A percentile compares a stretch with the other conserved stretches of the same genome.
Conservation (phyloP, 2,888 invertebrate species). For the Horisme vitalbata region DNA sequence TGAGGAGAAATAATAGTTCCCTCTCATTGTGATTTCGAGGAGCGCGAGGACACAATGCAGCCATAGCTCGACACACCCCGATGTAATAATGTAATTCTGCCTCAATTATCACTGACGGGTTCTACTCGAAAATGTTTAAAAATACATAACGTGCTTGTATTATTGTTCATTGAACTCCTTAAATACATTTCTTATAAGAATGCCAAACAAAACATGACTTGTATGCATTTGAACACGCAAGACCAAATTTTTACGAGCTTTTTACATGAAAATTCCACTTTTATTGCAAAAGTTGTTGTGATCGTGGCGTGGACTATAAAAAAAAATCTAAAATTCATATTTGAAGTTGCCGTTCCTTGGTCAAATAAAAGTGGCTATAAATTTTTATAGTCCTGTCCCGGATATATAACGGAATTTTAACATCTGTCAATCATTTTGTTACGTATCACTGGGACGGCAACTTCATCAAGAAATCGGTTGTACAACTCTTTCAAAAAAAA, state of each 20-base stretch:
- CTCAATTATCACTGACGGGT: too few species aligned
- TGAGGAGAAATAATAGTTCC: too few species aligned
- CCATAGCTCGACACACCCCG: too few species aligned
- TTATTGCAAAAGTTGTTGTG: slow-evolving; percentile 11
- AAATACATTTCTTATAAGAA: slow-evolving; percentile 4
- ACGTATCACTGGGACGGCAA: slow-evolving; percentile 4
- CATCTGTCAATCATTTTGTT: slow-evolving; percentile 19
- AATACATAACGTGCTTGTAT: neutral
- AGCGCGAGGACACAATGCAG: too few species aligned
- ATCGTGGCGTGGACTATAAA: slow-evolving; percentile 21
- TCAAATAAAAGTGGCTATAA: slow-evolving; percentile 23
- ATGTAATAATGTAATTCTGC: too few species aligned
- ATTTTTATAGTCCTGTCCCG: slow-evolving; percentile 10
- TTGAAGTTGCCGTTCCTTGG: slow-evolving; percentile 22
- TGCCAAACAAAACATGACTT: slow-evolving; percentile 2
- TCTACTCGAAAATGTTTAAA: too few species aligned
- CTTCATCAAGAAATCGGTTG: slow-evolving; percentile 8
- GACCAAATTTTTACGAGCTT: neutral
- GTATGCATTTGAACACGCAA: slow-evolving; percentile 6
- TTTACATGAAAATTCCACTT: slow-evolving; percentile 7
- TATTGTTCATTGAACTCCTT: neutral
- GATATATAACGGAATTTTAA: neutral
- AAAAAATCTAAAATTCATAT: slow-evolving; percentile 25
- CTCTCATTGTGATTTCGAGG: too few species aligned
- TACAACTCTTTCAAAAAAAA: neutral